Conservation (phyloP, 2,888 invertebrate species). For the Drosophila macrospina region DNA sequence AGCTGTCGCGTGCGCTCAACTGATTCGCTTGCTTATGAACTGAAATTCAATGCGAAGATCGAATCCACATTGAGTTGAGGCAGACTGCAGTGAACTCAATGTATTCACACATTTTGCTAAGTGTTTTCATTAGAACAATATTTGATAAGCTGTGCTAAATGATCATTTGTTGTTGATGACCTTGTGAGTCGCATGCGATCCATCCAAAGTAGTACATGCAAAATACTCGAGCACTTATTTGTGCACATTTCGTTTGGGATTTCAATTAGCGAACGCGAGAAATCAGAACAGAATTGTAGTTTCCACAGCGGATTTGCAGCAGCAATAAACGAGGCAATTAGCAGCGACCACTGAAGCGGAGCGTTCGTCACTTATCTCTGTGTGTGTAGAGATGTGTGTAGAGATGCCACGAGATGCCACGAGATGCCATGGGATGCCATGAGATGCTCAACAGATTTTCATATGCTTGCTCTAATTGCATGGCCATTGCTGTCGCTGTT, state of each 20-base stretch:
- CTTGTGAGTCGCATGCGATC: not conserved
- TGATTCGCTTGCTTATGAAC: not conserved
- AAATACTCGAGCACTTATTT: not conserved
- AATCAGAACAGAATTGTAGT: slow-evolving; percentile 32
- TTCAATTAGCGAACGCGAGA: slow-evolving; percentile 51
- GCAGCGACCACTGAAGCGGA: slow-evolving; percentile 28
- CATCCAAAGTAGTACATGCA: too few species aligned
- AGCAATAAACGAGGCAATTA: slow-evolving; percentile 60
- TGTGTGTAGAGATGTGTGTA: not conserved
- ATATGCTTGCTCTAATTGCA: slow-evolving; percentile 42
- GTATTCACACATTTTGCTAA: not conserved
- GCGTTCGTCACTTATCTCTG: slow-evolving; percentile 34
- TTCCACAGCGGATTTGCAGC: slow-evolving; percentile 48
- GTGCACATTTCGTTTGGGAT: slow-evolving; percentile 25
- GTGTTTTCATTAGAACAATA: not conserved
- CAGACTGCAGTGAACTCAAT: not conserved
- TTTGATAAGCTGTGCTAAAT: slow-evolving; percentile 1
- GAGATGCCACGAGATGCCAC: slow-evolving; percentile 24
- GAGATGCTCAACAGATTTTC: slow-evolving; percentile 26
- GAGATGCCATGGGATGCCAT: not conserved
- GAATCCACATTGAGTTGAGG: too few species aligned
- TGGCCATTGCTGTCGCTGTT: slow-evolving; percentile 37
- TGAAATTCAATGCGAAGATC: too few species aligned
- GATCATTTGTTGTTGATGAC: slow-evolving; percentile 8
- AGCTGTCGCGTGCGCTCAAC: too few species aligned